Evolutionary conservation across 35 echinoderm and acorn worm species (phyloP).

Genomic region (Acanthaster planci): DNA sequence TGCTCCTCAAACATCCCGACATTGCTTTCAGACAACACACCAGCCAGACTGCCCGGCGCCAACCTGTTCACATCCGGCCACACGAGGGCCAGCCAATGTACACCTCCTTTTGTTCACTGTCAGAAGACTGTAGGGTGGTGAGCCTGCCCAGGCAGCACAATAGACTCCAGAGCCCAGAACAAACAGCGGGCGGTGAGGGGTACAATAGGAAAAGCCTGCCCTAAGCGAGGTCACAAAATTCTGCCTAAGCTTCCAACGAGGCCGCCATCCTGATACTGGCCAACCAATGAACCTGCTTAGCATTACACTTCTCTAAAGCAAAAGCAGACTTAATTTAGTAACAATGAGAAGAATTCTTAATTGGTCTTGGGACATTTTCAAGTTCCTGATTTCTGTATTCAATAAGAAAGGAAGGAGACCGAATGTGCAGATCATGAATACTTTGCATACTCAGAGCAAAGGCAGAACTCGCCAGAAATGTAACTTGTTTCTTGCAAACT

Average conservation of each 20-base stretch:
- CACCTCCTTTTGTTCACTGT: slow-evolving; percentile 12
- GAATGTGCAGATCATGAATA: no score
- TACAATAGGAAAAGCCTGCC: background rate
- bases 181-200: background rate
- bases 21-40: no score
- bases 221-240: slow-evolving; percentile 2
- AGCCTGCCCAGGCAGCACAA: background rate
- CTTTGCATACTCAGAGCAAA: no score
- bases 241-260: background rate
- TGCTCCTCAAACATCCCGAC: no score
- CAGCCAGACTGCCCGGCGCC: slow-evolving; percentile 1
- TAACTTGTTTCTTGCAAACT: no score
- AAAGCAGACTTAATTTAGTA: background rate
- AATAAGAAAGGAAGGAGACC: no score
- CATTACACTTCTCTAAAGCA: background rate
- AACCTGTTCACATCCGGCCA: slow-evolving; percentile 30
- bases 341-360: slow-evolving; percentile 3
- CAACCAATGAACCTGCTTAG: no score
- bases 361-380: no score
- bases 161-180: background rate
- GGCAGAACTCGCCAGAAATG: no score
- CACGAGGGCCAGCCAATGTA: slow-evolving; percentile 23
- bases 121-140: slow-evolving; percentile 1
- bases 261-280: background rate
- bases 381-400: no score